Base-by-base conservation (phyloP, 2,888 invertebrate species). In the Ectemnius lituratus region DNA sequence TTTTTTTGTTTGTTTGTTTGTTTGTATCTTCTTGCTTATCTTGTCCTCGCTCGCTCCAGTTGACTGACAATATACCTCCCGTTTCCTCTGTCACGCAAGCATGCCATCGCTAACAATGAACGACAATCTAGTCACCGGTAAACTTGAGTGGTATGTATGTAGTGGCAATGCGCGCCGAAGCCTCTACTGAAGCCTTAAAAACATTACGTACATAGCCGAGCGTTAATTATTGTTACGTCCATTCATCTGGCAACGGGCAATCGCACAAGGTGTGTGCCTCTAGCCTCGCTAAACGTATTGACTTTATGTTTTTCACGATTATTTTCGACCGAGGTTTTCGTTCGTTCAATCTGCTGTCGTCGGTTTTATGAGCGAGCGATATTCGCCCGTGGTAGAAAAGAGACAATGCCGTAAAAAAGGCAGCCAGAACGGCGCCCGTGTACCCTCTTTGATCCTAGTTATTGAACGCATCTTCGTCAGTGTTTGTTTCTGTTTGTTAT, bases 361-460 rank as follows among this genome's bases (percentile, higher is more conserved):
- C 52, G n/a, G 52, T 52, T 52, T 16, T 16, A 13, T 52, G 52
- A 52, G 52, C 52, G 52, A 14, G 52, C 16, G 20, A 11, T 14
- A 16, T 6, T 52, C 52, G 16, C n/a, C 16, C 52, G 52, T 27
- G 46, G 37, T 65, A 62, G 58, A 67, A 75, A 70, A 72, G 37
- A 37, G 58, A 58, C 45, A 60, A 16, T 27, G 63, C 16, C 59
- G 59, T 23, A 49, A 62, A 60, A 62, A 58, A 46, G 16, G 58
- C 52, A 63, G 57, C 67, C 58, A 23, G 8, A 16, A 16, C 47
- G 67, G 72, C 47, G 28, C 66, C 46, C 23, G 65, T 77, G 62
- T 75, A 70, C 56, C 64, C 59, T 76, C 67, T 76, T 76, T 70
- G 75, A 80, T 80, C 73, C 78, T 78, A 52, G 16, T 16, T 67